A percentile compares a stretch with the other conserved stretches of the same genome.
Evolutionary conservation across 1,140 invertebrate species (phyloP).

Genomic region (Bombus confusus): DNA sequence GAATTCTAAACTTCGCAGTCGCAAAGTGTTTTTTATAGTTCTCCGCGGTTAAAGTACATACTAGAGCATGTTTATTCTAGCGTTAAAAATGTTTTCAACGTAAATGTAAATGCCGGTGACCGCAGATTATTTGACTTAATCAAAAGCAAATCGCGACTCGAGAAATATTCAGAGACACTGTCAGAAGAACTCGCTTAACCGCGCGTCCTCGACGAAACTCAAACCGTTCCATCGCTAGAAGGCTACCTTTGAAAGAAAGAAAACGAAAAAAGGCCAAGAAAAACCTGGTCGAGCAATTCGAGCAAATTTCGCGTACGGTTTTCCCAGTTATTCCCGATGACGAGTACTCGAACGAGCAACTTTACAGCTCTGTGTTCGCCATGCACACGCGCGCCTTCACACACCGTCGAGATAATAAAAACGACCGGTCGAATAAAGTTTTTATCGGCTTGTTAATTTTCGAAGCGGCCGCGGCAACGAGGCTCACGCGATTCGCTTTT

Average conservation of each 20-base stretch:
- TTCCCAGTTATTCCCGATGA: slow-evolving; percentile 9
- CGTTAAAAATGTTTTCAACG: no score
- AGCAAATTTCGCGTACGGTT: background rate
- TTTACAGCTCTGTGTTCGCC: background rate
- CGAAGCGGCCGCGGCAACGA: slow-evolving; percentile 8
- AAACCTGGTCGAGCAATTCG: background rate
- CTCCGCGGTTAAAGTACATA: background rate
- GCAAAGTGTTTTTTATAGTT: background rate
- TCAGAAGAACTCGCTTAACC: background rate
- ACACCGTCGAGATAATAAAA: slow-evolving; percentile 29
- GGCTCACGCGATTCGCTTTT: slow-evolving; percentile 32
- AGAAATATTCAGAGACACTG: background rate
- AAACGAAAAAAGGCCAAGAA: background rate
- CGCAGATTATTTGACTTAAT: background rate
- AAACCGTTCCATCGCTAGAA: background rate
- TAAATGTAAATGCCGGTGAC: no score
- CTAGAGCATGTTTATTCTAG: no score
- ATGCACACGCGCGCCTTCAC: background rate
- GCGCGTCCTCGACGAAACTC: background rate
- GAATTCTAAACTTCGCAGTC: background rate
- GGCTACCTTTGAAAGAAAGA: background rate
- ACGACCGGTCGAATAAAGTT: slow-evolving; percentile 35
- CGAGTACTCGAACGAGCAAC: slow-evolving; percentile 13
- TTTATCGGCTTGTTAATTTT: slow-evolving; percentile 53
- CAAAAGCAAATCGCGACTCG: background rate